Evolutionary conservation across 2,113 vertebrate genomes (phyloP).

Genomic region (Ploceus nigricollis): DNA sequence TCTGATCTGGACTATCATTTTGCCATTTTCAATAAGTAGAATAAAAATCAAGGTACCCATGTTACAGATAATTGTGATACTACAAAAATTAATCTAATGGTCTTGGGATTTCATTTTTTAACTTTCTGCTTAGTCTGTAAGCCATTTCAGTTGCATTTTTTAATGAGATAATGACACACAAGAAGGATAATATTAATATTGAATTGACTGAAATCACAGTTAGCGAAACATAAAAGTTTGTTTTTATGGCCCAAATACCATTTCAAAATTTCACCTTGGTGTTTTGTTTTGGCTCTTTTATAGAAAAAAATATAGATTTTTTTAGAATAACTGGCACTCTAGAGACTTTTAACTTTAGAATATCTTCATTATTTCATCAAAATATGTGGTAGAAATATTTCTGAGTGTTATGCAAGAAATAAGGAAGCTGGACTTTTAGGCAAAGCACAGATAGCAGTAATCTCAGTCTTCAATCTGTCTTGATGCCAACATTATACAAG

Average conservation of each 20-base stretch:
- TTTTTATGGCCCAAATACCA: background rate
- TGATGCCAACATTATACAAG: fast-evolving
- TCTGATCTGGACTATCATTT: background rate
- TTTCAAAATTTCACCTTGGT: background rate
- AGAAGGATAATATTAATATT: background rate
- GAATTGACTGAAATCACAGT: background rate
- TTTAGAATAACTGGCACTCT: background rate
- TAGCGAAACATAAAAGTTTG: background rate
- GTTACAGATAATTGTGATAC: background rate
- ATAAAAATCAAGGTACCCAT: background rate
- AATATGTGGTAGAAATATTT: background rate
- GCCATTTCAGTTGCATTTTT: background rate
- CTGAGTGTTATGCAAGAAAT: background rate
- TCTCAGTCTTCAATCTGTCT: background rate
- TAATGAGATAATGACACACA: background rate
- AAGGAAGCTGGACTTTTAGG: background rate
- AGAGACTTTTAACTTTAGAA: background rate
- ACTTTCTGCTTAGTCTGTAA: background rate
- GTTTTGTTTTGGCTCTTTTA: fast-evolving
- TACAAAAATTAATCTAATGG: background rate
- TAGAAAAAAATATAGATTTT: background rate
- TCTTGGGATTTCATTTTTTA: background rate
- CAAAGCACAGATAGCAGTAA: background rate
- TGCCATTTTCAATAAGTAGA: background rate
- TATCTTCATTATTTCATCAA: background rate